These are phyloP conservation scores for Pachycephala philippinensis DNA, from an alignment of 2,113 vertebrate species.

Conservation along the genomic window DNA sequence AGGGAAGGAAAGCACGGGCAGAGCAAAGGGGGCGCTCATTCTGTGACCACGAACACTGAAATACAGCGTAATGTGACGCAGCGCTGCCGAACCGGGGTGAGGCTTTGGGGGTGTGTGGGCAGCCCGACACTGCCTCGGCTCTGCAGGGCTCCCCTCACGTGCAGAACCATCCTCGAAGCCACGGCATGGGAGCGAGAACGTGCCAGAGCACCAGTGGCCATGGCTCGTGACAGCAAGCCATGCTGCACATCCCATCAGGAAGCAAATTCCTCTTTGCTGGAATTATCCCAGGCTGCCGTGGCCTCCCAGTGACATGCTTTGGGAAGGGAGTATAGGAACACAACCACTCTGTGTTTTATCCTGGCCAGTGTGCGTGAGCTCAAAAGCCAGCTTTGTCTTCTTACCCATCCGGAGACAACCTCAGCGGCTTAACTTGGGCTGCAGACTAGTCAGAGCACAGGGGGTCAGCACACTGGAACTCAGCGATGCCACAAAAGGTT, in stretches of 20 bases:
- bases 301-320: not conserved
- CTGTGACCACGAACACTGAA: not conserved
- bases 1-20: not conserved
- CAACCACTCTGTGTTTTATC: not conserved
- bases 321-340: not conserved
- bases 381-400: constrained; percentile 20
- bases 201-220: not conserved
- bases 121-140: not conserved
- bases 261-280: constrained; percentile 1
- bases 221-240: not conserved
- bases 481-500: constrained; percentile 3
- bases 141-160: not conserved
- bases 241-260: not conserved
- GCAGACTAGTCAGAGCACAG: constrained; percentile 31
- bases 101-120: not conserved
- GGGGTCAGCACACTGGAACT: constrained; percentile 16
- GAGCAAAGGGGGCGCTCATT: not conserved
- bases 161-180: not conserved
- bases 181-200: not conserved
- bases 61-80: fast-evolving
- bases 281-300: not conserved
- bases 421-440: not conserved
- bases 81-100: not conserved
- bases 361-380: not conserved
- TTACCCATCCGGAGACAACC: constrained; percentile 13